phyloP scores from a whole-genome alignment of 2,113 vertebrate genomes.

The Brachyistius frenatus region DNA sequence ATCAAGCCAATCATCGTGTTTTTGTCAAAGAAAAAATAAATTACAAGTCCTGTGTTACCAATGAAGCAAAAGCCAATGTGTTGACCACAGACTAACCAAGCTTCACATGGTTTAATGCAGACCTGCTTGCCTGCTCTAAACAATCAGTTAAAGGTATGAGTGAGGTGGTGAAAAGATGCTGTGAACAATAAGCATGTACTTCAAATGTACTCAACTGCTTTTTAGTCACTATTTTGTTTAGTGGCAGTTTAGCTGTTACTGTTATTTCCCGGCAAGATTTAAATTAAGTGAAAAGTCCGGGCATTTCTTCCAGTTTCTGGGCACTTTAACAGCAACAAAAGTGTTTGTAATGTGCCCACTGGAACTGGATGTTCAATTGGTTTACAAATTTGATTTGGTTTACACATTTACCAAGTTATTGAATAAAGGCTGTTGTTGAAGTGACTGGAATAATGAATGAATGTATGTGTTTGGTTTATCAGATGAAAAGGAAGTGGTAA shows the following conservation, averaged over 20 bases:
- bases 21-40: conserved; percentile 3
- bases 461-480: conserved; percentile 52
- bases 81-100: not conserved
- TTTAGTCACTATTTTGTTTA: conserved; percentile 26
- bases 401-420: conserved; percentile 24
- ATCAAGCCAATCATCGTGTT: conserved; percentile 50
- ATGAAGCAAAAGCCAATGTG: not conserved
- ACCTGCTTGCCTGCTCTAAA: conserved; percentile 33
- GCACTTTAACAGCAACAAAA: conserved; percentile 43
- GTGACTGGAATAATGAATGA: conserved; percentile 22
- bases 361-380: conserved; percentile 25
- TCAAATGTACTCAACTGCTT: conserved; percentile 38
- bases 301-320: conserved; percentile 55
- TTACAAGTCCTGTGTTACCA: not conserved
- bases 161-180: conserved; percentile 53
- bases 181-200: conserved; percentile 57
- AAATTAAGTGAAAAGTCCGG: conserved; percentile 43
- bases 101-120: not conserved
- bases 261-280: conserved; percentile 9
- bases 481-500: conserved; percentile 46
- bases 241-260: conserved; percentile 11
- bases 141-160: conserved; percentile 60
- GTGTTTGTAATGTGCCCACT: conserved; percentile 33
- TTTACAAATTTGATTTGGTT: conserved; percentile 29
- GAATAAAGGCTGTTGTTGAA: conserved; percentile 22